Evolutionary conservation across 1,140 invertebrate genomes (phyloP), one percentile per base, ranked within the genome.

Genomic region (Ruditapes philippinarum): DNA sequence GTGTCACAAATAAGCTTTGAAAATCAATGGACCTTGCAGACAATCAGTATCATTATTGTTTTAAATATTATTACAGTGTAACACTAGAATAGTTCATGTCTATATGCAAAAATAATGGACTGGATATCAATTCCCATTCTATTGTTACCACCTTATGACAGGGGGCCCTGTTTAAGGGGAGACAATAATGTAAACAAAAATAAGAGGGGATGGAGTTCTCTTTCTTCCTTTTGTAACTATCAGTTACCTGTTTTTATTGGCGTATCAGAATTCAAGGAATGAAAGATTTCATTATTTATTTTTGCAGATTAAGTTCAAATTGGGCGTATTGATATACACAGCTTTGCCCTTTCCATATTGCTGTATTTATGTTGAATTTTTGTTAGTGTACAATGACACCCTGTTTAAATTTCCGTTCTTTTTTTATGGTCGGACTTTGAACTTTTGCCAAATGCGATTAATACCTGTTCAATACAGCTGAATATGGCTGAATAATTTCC

Each of bases 401-500:
- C 68, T 84, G 82, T 84, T 84, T 51, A 49, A 54, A 54, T 84
- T 49, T 70, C 62, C 31, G 31, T 73, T 84, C 74, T 83, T 49
- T 70, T 45, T 31, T n/a, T n/a, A n/a, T n/a, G n/a, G 7, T 45
- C 65, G 11, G 28, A n/a, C 45, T 84, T 84, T 84, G 82, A 84
- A 73, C 33, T 12, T 38, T 73, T 84, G 82, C 82, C 82, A 84
- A 84, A 31, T 70, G 36, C 45, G 82, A 84, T 68, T 73, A 84
- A 84, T 70, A 25, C 68, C 36, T 49, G 65, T 74, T 73, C 65
- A 73, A 84, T 73, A 84, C 17, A n/a, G 60, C 62, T 40, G 40
- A 51, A 84, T 84, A 84, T 84, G 82, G 82, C 82, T 74, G 82
- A 73, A 36, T 84, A 73, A 51, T 68, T 74, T 73, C 36, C 25